Conservation (phyloP, 2,113 vertebrate species). For the Cyprinodon tularosa region DNA sequence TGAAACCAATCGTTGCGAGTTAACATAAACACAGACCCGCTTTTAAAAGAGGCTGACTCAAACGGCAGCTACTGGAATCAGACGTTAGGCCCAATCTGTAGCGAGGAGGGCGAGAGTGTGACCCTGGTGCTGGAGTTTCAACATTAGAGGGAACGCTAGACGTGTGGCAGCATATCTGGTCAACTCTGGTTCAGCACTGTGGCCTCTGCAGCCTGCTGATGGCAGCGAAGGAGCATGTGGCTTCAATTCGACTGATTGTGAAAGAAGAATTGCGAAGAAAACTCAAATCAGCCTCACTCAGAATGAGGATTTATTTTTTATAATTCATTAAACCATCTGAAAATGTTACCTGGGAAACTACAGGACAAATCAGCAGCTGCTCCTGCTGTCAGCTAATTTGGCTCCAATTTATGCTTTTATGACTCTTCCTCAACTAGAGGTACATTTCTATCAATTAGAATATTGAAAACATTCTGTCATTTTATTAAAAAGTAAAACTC, state of each 20-base stretch:
- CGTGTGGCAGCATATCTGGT: slow-evolving; percentile 24
- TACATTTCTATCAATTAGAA: too few species aligned
- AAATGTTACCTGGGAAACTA: not conserved
- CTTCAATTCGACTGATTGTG: slow-evolving; percentile 47
- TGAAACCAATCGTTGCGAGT: slow-evolving; percentile 64
- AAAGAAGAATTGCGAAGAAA: not conserved
- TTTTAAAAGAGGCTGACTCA: slow-evolving; percentile 32
- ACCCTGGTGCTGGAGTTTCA: slow-evolving; percentile 55
- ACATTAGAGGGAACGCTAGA: slow-evolving; percentile 10
- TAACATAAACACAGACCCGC: slow-evolving; percentile 61
- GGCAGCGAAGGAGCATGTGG: slow-evolving; percentile 18
- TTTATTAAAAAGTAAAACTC: too few species aligned
- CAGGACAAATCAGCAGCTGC: not conserved
- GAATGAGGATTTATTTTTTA: not conserved
- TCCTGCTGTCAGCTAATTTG: not conserved
- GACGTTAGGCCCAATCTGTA: slow-evolving; percentile 54
- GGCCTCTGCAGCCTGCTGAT: not conserved
- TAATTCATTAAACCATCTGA: not conserved
- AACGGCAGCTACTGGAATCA: slow-evolving; percentile 32
- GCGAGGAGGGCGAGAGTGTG: slow-evolving; percentile 25
- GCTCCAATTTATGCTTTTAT: not conserved
- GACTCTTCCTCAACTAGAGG: not conserved
- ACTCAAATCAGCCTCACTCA: not conserved
- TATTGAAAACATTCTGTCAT: not conserved
- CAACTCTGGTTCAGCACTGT: slow-evolving; percentile 31